Evolutionary conservation across 92 coral and sea anemone species (phyloP), one percentile per base, ranked within the genome.

Genomic region (Scolanthus callimorphus): DNA sequence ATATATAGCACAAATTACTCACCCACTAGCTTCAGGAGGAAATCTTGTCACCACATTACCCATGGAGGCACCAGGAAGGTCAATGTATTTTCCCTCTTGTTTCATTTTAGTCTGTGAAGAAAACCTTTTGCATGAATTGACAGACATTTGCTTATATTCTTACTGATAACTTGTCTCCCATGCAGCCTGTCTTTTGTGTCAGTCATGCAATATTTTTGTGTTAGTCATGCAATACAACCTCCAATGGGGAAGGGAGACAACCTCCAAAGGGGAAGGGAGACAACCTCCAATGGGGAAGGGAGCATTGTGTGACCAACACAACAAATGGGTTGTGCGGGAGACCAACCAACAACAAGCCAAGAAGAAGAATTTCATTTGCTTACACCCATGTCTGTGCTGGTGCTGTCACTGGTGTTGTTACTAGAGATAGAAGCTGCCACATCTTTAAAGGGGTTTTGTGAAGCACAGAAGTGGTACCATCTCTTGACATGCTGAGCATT

Each of bases 1-100:
- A n/a, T n/a, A n/a, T n/a, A n/a, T n/a, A n/a, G n/a, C n/a, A n/a
- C n/a, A n/a, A n/a, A 49, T 34, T 34, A 34, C 84, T 69, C 54
- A 92, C 98, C 98, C 98, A 65, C 98, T 92, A 1, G 98, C 98
- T 67, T 92, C 98, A 10, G 98, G 98, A 15, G 98, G 98, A 70
- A 92, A 92, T 38, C 98, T 49, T 29, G 96, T 88, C 23, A 92
- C 96, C n/a, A 92, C 96, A 38, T 92, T 79, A 19, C 98, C 98
- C 55, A 63, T 65, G 1, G 86, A 71, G n/a, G 98, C 98, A 60
- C 96, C 96, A 49, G 94, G 90, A 55, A 92, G 85, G 24, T 80
- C 90, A 68, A 92, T 81, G 60, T 83, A 92, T 45, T 92, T 92
- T 22, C 98, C 98, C 60, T 92, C 96, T 46, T 86, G 80, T 59